Evolutionary conservation across 2,113 vertebrate genomes (phyloP).

Genomic region (Brienomyrus brachyistius): DNA sequence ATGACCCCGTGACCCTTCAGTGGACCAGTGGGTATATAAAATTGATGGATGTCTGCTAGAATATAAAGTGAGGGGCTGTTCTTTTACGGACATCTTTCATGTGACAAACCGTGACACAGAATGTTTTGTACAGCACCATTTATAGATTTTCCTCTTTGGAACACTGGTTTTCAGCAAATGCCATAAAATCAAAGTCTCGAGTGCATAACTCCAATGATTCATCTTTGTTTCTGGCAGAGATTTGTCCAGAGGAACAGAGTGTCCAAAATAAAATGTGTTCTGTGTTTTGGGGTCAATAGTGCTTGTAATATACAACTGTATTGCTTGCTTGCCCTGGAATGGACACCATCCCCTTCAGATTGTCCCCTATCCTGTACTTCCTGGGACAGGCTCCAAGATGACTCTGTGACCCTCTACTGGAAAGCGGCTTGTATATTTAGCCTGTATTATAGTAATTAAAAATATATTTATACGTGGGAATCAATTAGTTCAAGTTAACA

Average conservation of each 20-base stretch:
- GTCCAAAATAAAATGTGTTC: slow-evolving; percentile 1
- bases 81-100: not conserved
- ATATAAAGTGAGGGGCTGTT: not conserved
- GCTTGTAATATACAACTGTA: not conserved
- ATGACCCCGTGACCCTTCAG: not conserved
- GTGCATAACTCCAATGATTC: not conserved
- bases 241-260: not conserved
- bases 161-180: not conserved
- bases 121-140: not conserved
- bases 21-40: not conserved
- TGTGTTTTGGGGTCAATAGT: not conserved
- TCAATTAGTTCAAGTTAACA: not conserved
- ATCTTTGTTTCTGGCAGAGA: slow-evolving; percentile 1
- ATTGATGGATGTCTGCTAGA: not conserved
- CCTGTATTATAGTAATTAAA: not conserved
- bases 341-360: not conserved
- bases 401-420: not conserved
- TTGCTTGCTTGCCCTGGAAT: not conserved
- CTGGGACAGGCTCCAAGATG: not conserved
- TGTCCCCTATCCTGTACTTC: not conserved
- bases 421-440: not conserved
- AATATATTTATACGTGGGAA: not conserved
- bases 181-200: not conserved
- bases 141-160: not conserved
- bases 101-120: not conserved